Evolutionary conservation across 1,140 invertebrate genomes (phyloP).

Genomic region (Drosophila persimilis): DNA sequence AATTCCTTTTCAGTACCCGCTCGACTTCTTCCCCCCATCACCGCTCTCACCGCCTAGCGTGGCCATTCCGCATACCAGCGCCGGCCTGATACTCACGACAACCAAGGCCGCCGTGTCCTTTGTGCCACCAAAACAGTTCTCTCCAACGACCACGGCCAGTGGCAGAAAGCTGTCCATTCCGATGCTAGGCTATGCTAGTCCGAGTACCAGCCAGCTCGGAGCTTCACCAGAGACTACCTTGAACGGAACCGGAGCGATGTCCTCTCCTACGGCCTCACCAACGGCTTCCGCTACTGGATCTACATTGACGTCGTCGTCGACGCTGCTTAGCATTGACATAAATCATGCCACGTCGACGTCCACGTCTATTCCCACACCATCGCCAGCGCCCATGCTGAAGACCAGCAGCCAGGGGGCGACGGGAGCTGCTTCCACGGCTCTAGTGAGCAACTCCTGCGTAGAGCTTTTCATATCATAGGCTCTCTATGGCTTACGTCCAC

Average conservation of each 20-base stretch:
- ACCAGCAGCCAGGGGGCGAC: conserved; percentile 30
- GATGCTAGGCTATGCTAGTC: conserved; percentile 7
- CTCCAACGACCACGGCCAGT: conserved; percentile 21
- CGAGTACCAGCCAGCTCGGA: conserved; percentile 5
- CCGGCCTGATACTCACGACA: conserved; percentile 68
- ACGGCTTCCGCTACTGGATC: conserved; percentile 4
- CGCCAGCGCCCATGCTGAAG: conserved; percentile 47
- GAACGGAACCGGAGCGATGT: conserved; percentile 21
- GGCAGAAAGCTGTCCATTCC: conserved; percentile 19
- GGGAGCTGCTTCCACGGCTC: conserved; percentile 41
- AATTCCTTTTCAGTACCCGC: conserved; percentile 56
- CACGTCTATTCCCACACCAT: neutral
- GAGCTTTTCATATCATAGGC: conserved; percentile 67
- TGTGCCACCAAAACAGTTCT: conserved; percentile 68
- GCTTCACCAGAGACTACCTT: conserved; percentile 16
- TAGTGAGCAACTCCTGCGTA: conserved; percentile 69
- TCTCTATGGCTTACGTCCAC: conserved; percentile 5
- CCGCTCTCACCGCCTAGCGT: conserved; percentile 66
- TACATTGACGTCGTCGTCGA: conserved; percentile 20
- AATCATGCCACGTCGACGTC: conserved; percentile 43
- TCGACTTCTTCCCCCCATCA: conserved; percentile 73
- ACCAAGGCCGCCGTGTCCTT: conserved; percentile 61
- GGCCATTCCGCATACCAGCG: conserved; percentile 42
- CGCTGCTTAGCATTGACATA: conserved; percentile 62
- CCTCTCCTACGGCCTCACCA: conserved; percentile 7